phyloP scores from a whole-genome alignment of 1,140 invertebrate species.

The Calephelis virginiensis region DNA sequence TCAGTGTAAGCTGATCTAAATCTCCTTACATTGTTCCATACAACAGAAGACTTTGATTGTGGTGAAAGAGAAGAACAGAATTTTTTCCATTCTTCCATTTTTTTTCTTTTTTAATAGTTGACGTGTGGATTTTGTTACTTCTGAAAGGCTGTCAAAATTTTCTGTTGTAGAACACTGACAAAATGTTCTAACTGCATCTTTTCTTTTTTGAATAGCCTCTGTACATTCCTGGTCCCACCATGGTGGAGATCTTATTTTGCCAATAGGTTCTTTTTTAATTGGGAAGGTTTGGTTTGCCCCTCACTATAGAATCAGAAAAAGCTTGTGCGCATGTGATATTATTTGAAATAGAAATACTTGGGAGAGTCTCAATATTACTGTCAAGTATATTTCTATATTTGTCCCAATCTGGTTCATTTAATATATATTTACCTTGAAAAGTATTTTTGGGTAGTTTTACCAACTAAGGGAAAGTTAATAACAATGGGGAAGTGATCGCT shows the following conservation, averaged over 20 bases:
- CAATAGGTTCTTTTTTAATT: constrained; percentile 8
- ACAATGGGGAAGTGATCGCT: constrained; percentile 25
- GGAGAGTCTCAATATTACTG: not conserved
- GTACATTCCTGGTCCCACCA: constrained; percentile 36
- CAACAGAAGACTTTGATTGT: constrained; percentile 16
- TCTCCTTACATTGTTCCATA: constrained; percentile 28
- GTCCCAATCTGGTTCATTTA: constrained; percentile 8
- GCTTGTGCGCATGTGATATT: not conserved
- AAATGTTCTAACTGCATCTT: constrained; percentile 29
- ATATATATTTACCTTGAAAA: constrained; percentile 10
- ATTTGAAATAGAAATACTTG: constrained; percentile 3
- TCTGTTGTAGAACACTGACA: constrained; percentile 16
- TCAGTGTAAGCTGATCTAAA: constrained; percentile 20
- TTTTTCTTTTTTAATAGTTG: constrained; percentile 26
- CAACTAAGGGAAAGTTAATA: not conserved
- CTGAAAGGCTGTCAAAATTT: constrained; percentile 22
- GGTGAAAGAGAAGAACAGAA: constrained; percentile 33
- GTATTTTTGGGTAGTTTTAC: not conserved
- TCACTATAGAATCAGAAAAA: not conserved
- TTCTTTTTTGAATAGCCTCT: constrained; percentile 27
- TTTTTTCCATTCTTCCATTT: constrained; percentile 27
- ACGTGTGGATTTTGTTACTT: not conserved
- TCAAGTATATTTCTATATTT: constrained; percentile 13
- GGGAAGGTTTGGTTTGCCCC: constrained; percentile 20
- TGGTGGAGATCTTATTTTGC: constrained; percentile 20